Percentiles rank a stretch among this genome's conserved stretches.
Conservation (phyloP, 2,113 vertebrate genomes). For the Xiphophorus hellerii region DNA sequence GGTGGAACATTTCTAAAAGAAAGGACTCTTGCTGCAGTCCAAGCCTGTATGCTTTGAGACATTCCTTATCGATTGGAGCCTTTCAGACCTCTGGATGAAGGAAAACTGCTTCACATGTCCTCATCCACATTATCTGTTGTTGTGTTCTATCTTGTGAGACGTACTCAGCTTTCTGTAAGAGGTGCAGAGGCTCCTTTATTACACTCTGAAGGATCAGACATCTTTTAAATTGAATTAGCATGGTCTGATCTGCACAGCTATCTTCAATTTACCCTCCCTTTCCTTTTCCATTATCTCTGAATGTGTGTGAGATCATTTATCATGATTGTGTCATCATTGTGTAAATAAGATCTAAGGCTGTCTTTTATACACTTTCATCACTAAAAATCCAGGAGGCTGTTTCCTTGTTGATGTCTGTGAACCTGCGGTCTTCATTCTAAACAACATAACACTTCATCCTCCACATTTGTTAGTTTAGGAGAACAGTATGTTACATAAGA, state of each 20-base stretch:
- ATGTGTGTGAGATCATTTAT: constrained; percentile 34
- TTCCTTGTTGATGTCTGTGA: constrained; percentile 33
- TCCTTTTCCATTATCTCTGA: constrained; percentile 59
- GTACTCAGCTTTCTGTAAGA: constrained; percentile 20
- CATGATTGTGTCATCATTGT: constrained; percentile 43
- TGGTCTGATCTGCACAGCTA: constrained; percentile 39
- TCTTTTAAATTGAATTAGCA: constrained; percentile 63
- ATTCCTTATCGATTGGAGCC: background rate
- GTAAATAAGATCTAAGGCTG: constrained; percentile 42
- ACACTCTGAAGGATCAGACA: constrained; percentile 33
- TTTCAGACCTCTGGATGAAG: constrained; percentile 8
- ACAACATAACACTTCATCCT: background rate
- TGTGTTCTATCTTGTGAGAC: constrained; percentile 26
- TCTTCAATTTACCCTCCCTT: constrained; percentile 46
- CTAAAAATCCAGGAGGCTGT: constrained; percentile 28
- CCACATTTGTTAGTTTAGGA: no score
- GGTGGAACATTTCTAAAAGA: background rate
- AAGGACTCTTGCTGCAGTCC: background rate
- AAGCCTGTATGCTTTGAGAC: background rate
- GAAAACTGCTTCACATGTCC: constrained; percentile 50
- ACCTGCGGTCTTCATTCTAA: background rate
- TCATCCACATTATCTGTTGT: constrained; percentile 24
- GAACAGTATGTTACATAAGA: no score
- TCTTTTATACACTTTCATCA: constrained; percentile 51
- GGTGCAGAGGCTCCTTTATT: constrained; percentile 35